These are phyloP conservation scores for Ia io DNA, from an alignment of 2,113 vertebrate genomes.

Conservation along the genomic window DNA sequence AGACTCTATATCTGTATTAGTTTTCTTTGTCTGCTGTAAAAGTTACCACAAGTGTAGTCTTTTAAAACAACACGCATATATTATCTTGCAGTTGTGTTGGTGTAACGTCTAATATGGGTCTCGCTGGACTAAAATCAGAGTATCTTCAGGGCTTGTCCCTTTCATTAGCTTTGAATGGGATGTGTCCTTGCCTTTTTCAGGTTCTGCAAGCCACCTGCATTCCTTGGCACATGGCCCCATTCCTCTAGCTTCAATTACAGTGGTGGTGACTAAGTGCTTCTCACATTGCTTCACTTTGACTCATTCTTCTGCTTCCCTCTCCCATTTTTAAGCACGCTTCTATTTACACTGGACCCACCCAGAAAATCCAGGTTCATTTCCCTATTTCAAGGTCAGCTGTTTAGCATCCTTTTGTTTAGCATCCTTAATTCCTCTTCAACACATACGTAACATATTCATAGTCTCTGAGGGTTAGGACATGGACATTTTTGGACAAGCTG, in stretches of 20 bases:
- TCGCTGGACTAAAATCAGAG: not conserved
- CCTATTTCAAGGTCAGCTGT: not conserved
- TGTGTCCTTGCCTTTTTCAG: not conserved
- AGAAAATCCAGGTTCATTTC: not conserved
- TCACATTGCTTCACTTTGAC: not conserved
- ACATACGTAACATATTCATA: not conserved
- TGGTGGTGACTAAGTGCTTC: not conserved
- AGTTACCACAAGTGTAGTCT: not conserved
- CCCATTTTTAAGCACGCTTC: not conserved
- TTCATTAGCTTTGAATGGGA: not conserved
- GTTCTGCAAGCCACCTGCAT: not conserved
- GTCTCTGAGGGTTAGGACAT: not conserved
- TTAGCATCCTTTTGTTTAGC: not conserved
- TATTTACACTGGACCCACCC: not conserved
- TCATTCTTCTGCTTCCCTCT: not conserved
- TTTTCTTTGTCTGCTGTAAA: not conserved
- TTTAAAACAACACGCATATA: not conserved
- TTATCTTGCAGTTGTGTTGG: not conserved
- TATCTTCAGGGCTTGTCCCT: rapidly evolving
- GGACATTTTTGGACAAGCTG: not conserved
- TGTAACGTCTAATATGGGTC: not conserved
- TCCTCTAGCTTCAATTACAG: not conserved
- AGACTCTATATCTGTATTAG: not conserved
- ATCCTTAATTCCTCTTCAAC: not conserved
- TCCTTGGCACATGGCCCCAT: not conserved